Percentiles rank a stretch among this genome's conserved stretches.
Conservation (phyloP, 2,888 invertebrate species). For the Apamea crenata region DNA sequence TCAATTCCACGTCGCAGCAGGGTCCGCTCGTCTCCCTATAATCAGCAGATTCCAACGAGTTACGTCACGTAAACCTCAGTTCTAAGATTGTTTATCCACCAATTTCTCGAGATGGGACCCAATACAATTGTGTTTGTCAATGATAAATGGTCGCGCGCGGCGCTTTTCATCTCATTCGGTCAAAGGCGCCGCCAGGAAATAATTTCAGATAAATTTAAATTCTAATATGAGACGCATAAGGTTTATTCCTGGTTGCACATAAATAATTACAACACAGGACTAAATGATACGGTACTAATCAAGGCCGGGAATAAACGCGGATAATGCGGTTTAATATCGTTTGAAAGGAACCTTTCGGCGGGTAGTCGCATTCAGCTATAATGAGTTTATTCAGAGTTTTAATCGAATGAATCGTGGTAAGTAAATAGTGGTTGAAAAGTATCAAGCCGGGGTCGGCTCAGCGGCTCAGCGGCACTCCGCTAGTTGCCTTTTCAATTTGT, state of each 20-base stretch:
- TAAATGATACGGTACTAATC: conserved; percentile 91
- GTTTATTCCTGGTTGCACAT: conserved; percentile 69
- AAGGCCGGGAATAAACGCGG: conserved; percentile 88
- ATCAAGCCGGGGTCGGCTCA: conserved; percentile 61
- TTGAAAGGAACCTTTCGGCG: conserved; percentile 89
- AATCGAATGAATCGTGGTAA: conserved; percentile 89
- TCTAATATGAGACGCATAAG: conserved; percentile 57
- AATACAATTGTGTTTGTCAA: conserved; percentile 90
- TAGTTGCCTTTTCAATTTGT: conserved; percentile 64
- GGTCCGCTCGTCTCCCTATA: conserved; percentile 58
- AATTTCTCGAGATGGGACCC: conserved; percentile 87
- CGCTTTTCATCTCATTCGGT: conserved; percentile 87
- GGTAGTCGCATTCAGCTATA: conserved; percentile 87
- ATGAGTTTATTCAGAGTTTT: conserved; percentile 90
- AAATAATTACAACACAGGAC: conserved; percentile 89
- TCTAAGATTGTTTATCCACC: conserved; percentile 87
- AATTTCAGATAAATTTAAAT: conserved; percentile 70
- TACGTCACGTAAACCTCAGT: conserved; percentile 80
- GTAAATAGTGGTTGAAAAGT: conserved; percentile 84
- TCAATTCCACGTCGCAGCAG: conserved; percentile 30
- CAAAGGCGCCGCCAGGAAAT: conserved; percentile 85
- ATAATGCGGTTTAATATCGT: conserved; percentile 89
- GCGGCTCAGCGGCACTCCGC: conserved; percentile 63
- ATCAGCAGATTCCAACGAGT: conserved; percentile 67
- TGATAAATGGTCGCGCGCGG: conserved; percentile 90